A percentile compares a stretch with the other conserved stretches of the same genome.
phyloP scores from a whole-genome alignment of 2,113 vertebrate species.

The Pedionomus torquatus region DNA sequence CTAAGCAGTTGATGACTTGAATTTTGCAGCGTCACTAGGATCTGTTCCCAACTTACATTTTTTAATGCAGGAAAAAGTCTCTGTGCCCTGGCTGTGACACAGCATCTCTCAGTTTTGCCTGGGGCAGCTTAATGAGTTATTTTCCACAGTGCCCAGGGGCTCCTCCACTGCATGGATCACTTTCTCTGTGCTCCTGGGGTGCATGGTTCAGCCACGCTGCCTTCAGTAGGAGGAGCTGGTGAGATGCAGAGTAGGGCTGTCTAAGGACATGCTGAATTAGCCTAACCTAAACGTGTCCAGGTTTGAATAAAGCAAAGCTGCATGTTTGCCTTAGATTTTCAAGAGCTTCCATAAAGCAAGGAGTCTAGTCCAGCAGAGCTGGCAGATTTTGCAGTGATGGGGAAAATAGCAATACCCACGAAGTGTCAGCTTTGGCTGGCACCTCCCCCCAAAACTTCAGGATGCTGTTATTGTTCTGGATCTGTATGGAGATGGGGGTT shows the following conservation, averaged over 20 bases:
- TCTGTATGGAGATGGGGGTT: background rate
- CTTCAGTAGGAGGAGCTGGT: background rate
- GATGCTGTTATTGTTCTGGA: background rate
- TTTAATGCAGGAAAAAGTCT: background rate
- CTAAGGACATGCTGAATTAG: background rate
- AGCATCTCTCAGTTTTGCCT: fast-evolving
- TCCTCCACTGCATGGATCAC: fast-evolving
- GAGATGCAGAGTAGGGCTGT: background rate
- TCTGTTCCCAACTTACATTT: background rate
- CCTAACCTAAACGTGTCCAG: background rate
- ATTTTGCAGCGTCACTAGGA: background rate
- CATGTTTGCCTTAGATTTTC: background rate
- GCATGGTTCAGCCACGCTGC: fast-evolving
- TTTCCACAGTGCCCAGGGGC: background rate
- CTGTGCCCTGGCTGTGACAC: too few relatives aligned
- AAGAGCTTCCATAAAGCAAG: background rate
- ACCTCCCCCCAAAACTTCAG: background rate
- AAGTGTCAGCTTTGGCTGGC: background rate
- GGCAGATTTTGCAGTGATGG: fast-evolving
- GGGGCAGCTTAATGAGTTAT: too few relatives aligned
- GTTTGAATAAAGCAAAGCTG: background rate
- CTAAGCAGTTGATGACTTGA: background rate
- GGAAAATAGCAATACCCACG: fast-evolving
- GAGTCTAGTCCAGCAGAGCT: background rate
- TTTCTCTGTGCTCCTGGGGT: background rate